Evolutionary conservation across 2,113 vertebrate genomes (phyloP), one percentile per base, ranked within the genome.

Genomic region (Myrmecobius fasciatus): DNA sequence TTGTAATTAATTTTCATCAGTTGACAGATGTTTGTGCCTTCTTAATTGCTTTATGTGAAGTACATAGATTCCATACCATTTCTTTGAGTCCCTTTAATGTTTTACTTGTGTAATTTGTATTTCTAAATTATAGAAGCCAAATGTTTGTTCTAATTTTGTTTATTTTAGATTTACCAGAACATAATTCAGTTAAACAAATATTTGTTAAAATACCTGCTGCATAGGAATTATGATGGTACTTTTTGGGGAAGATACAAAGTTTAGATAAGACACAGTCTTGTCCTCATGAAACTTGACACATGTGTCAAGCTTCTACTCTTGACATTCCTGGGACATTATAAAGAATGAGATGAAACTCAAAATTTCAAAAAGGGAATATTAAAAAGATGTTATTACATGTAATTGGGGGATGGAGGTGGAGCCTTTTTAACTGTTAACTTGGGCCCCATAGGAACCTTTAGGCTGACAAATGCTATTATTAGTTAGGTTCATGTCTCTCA

Each of bases 1-100:
- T 96, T 98, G 93, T 98, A 98, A 98, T 98, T 98, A 98, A 97
- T 98, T 97, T 92, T 91, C 7, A 0, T 51, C 91, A 52, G 0
- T 95, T 98, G 97, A 96, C 97, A 96, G 26, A 95, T 52, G 95
- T 97, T 89, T 90, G 49, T 97, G 89, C 94, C 95, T 92, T 67
- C 24, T 89, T 96, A 53, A 89, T 93, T 97, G 94, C 49, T 95
- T 97, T 91, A 96, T 93, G 94, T 75, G n/a, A 91, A 90, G 36
- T 52, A 12, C 12, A 52, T 51, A 49, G 17, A 92, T 89, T 96
- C 94, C 31, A 94, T 52, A 54, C 5, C 93, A 94, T 47, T 9
- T 94, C 53, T 43, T 96, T 93, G 93, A 54, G 47, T 43, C 14
- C 25, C 53, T 91, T 52, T 94, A 91, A 52, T 97, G 53, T 95